Evolutionary conservation across 37 sponge, comb jelly and placozoan species (phyloP), one percentile per base, ranked within the genome.

Genomic region (Aphrocallistes beatrix): DNA sequence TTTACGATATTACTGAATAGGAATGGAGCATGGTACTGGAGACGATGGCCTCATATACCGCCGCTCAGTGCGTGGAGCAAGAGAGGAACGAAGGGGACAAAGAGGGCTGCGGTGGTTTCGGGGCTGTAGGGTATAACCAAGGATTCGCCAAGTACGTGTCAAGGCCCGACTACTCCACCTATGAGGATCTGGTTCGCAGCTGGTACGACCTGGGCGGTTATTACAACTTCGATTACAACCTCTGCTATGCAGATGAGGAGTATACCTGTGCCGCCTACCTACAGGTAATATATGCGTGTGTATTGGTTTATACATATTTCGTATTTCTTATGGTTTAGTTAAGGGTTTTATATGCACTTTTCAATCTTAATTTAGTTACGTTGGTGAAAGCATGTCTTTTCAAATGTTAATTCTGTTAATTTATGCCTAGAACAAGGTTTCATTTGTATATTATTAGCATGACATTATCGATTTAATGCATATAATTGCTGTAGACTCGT

Each of bases 71-170:
- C 34, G 75, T 28, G 34, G 75, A 60, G 75, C 17, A 60, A 13
- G 75, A 60, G 75, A 60, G 75, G 34, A 30, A 13, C 25, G 75
- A 30, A 32, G 32, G n/a, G 17, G 28, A 60, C 6, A 21, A 28
- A 30, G 32, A 60, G 21, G 75, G n/a, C 10, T 60, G 75, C 34
- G 75, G 75, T 13, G 75, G 75, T 6, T 60, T 60, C 75, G 75
- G 75, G 3, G 75, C 75, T 19, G 75, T 60, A 60, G 75, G 75
- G 17, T 60, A 60, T 30, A 60, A 60, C 75, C 75, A 60, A 60
- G 75, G 75, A 13, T 60, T 60, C 34, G 75, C 75, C 3, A 60
- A 60, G n/a, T 60, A 60, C 75, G 75, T 60, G 25, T 60, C 75
- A 3, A 60, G 75, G n/a, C 75, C 75, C 21, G 75, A 60, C 21